Evolutionary conservation across 1,140 invertebrate genomes (phyloP).

Genomic region (Archivesica marissinica): DNA sequence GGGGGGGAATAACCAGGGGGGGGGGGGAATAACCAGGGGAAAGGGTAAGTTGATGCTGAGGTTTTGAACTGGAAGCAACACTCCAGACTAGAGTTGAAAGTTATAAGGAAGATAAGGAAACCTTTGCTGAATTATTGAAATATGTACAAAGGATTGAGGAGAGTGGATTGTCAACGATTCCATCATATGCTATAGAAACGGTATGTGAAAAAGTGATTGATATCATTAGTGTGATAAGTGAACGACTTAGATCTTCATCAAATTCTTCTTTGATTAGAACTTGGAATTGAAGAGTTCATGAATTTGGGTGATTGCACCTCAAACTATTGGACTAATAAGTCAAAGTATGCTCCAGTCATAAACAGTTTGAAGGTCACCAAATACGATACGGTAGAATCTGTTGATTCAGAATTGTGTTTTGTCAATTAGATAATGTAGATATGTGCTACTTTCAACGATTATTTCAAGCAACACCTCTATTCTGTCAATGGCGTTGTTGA

Average conservation of each 20-base stretch:
- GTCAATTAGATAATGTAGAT: neutral
- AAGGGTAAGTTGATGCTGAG: slow-evolving; percentile 18
- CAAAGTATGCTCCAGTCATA: slow-evolving; percentile 16
- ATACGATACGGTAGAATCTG: slow-evolving; percentile 20
- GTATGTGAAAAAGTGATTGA: neutral
- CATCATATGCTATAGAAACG: neutral
- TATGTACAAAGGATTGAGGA: slow-evolving; percentile 22
- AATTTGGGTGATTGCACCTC: neutral
- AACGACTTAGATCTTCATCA: neutral
- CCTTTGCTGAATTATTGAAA: neutral
- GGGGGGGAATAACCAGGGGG: neutral
- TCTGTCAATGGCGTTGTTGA: neutral
- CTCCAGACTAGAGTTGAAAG: neutral
- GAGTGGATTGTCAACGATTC: neutral
- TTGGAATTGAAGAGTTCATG: slow-evolving; percentile 38
- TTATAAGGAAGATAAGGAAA: neutral
- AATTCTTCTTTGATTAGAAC: slow-evolving; percentile 7
- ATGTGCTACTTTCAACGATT: neutral
- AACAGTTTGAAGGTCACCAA: slow-evolving; percentile 22
- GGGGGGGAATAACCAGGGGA: slow-evolving; percentile 27
- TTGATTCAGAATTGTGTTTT: neutral
- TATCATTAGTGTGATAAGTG: neutral
- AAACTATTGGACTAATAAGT: slow-evolving; percentile 1
- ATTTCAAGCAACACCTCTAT: neutral
- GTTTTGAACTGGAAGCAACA: neutral